Percentiles rank a stretch among this genome's conserved stretches.
Conservation (phyloP, 2,888 invertebrate species). For the Drosophila aldrichi region DNA sequence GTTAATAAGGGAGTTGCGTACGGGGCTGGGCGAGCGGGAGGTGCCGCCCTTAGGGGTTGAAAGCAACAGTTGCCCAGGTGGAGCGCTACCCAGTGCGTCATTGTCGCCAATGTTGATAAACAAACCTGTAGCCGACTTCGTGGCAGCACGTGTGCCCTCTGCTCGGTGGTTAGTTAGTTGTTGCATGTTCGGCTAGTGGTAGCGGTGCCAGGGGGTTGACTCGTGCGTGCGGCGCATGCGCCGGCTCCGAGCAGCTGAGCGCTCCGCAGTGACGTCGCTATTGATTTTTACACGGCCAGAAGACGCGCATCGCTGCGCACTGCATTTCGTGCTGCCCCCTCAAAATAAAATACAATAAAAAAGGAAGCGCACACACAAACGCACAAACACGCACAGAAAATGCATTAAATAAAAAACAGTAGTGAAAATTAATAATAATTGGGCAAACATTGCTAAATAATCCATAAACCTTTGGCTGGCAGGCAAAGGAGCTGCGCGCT, state of each 20-base stretch:
- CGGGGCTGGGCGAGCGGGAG: neutral
- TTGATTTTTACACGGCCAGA: slow-evolving; percentile 57
- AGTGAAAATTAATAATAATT: neutral
- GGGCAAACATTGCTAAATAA: neutral
- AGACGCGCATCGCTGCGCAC: slow-evolving; percentile 59
- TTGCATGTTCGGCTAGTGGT: slow-evolving; percentile 5
- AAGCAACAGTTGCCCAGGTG: slow-evolving; percentile 75
- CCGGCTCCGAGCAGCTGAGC: slow-evolving; percentile 62
- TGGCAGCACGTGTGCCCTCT: slow-evolving; percentile 65
- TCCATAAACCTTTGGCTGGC: slow-evolving; percentile 18
- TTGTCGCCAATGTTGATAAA: slow-evolving; percentile 71
- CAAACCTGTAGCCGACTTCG: slow-evolving; percentile 73
- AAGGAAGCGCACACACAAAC: neutral
- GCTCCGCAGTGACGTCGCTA: slow-evolving; percentile 63
- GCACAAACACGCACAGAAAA: slow-evolving; percentile 19
- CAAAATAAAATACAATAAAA: neutral
- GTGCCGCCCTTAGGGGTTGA: slow-evolving; percentile 9
- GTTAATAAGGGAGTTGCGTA: slow-evolving; percentile 62
- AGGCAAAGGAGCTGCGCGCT: slow-evolving; percentile 27
- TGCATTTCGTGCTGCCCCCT: slow-evolving; percentile 39
- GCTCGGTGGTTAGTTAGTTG: slow-evolving; percentile 21
- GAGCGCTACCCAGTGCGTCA: slow-evolving; percentile 43
- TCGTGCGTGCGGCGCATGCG: slow-evolving; percentile 51
- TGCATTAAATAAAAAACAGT: slow-evolving; percentile 21
- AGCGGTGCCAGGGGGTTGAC: neutral